Percentiles rank a stretch among this genome's conserved stretches.
phyloP scores from a whole-genome alignment of 2,888 invertebrate genomes.

The Spilarctia lutea region DNA sequence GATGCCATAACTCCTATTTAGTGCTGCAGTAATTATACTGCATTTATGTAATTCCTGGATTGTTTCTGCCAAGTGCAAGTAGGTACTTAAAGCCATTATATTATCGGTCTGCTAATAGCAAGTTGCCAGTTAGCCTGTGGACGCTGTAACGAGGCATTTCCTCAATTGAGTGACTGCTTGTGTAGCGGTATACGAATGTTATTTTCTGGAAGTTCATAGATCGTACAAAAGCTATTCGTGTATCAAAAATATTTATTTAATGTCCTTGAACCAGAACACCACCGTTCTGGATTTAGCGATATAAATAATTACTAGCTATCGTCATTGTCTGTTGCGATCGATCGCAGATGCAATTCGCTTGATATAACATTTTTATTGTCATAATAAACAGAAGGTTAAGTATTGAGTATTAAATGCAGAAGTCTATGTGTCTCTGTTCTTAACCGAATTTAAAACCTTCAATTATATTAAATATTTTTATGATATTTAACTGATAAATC shows the following conservation, averaged over 20 bases:
- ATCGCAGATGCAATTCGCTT: neutral
- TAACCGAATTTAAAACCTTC: too few relatives aligned
- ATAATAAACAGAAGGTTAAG: neutral
- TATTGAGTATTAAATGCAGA: neutral
- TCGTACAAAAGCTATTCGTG: neutral
- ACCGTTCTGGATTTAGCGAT: neutral
- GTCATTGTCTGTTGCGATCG: neutral
- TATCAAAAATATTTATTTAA: neutral
- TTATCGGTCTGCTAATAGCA: slow-evolving; percentile 43
- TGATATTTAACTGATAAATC: too few relatives aligned
- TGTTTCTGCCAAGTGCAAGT: slow-evolving; percentile 5
- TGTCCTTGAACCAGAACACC: neutral
- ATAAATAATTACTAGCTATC: neutral
- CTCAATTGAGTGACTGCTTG: slow-evolving; percentile 45
- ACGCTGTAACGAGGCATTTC: slow-evolving; percentile 45
- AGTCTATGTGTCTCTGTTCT: too few relatives aligned
- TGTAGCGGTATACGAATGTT: slow-evolving; percentile 22
- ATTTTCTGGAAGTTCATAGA: neutral
- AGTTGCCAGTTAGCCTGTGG: slow-evolving; percentile 49
- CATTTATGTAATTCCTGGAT: neutral
- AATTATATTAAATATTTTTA: too few relatives aligned
- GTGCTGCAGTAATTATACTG: neutral
- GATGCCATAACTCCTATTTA: neutral
- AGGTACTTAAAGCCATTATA: slow-evolving; percentile 29
- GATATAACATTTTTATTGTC: neutral